A percentile compares a stretch with the other conserved stretches of the same genome.
Conservation (phyloP, 2,113 vertebrate species). For the Mesoclemmys tuberculata region DNA sequence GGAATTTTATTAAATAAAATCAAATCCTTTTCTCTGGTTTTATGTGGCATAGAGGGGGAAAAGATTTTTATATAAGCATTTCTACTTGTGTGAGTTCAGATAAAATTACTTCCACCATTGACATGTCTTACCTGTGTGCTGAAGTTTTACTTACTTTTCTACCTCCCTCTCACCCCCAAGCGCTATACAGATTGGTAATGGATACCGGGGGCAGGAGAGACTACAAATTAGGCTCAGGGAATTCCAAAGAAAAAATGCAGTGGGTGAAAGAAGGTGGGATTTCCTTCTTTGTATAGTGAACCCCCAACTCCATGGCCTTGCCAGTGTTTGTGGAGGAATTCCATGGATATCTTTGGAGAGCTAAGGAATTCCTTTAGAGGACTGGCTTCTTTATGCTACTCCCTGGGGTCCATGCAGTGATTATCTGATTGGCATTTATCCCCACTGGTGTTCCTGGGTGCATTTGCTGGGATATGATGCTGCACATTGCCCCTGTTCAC, state of each 20-base stretch:
- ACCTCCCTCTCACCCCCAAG: neutral
- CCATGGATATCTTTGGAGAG: neutral
- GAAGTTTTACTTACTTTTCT: neutral
- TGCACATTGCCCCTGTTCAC: neutral
- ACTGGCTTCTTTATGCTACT: neutral
- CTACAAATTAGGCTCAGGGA: neutral
- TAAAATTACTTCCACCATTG: neutral
- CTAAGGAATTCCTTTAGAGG: neutral
- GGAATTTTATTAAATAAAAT: neutral
- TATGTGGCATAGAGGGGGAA: neutral
- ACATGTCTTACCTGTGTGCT: neutral
- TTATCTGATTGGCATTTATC: neutral
- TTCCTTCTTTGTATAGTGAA: neutral
- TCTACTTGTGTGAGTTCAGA: neutral
- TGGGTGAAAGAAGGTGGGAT: accelerated
- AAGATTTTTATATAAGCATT: neutral
- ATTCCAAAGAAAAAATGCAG: neutral
- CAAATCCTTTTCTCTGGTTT: too few relatives aligned
- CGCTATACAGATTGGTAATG: neutral
- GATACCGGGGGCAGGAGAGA: neutral
- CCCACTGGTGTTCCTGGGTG: neutral
- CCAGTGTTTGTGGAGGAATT: neutral
- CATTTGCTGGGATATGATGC: neutral
- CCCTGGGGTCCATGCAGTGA: neutral
- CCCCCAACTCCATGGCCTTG: neutral